Evolutionary conservation across 2,113 vertebrate genomes (phyloP).

Genomic region (Tyrannus savana): DNA sequence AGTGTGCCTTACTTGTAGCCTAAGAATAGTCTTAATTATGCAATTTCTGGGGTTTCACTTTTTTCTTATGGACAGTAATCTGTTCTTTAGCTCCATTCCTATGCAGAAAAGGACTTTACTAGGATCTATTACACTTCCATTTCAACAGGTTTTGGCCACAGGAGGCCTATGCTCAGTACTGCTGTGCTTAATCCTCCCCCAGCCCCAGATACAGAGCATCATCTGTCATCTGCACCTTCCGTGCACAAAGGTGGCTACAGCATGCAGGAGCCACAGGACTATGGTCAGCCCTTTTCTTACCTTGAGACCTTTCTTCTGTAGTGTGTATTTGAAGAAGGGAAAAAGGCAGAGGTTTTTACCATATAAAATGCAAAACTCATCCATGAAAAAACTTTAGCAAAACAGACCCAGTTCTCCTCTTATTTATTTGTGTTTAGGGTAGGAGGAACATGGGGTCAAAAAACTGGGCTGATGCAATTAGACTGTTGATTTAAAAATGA

Average conservation of each 20-base stretch:
- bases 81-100: neutral
- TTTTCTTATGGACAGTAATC: neutral
- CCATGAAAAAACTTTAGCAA: neutral
- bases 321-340: neutral
- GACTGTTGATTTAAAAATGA: neutral
- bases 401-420: neutral
- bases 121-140: neutral
- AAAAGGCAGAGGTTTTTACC: neutral
- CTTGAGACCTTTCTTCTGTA: neutral
- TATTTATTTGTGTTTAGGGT: neutral
- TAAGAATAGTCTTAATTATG: neutral
- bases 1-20: neutral
- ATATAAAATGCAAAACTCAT: neutral
- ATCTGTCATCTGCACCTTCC: neutral
- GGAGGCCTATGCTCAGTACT: neutral
- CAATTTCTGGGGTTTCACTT: neutral
- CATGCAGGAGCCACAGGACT: neutral
- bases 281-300: neutral
- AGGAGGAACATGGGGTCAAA: neutral
- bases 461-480: neutral
- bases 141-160: neutral
- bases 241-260: neutral
- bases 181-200: neutral
- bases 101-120: neutral
- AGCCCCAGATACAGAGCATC: neutral